Evolutionary conservation across 2,113 vertebrate species (phyloP).

Genomic region (Dromas ardeola): DNA sequence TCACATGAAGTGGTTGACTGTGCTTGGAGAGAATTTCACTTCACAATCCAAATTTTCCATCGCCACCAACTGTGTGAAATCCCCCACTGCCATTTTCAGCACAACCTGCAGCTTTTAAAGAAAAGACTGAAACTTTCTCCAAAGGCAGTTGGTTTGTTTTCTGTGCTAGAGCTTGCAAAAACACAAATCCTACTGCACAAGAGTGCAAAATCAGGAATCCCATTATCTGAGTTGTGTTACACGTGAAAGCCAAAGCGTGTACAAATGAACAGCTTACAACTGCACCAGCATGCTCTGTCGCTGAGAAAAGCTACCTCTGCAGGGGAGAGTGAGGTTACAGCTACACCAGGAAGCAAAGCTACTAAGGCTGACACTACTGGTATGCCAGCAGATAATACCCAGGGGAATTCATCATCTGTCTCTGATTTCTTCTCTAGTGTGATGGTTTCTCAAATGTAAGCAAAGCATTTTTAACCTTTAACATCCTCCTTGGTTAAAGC

Average conservation of each 20-base stretch:
- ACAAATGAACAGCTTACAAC: accelerated
- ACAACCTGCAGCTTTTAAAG: neutral
- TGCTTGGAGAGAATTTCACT: neutral
- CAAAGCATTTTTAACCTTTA: neutral
- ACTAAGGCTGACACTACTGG: neutral
- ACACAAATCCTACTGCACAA: accelerated
- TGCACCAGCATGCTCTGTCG: neutral
- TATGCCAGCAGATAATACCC: neutral
- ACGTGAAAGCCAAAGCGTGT: accelerated
- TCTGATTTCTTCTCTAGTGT: neutral
- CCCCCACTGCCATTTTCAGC: neutral
- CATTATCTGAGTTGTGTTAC: neutral
- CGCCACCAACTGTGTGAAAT: neutral
- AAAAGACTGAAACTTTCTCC: neutral
- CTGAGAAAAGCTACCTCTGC: neutral
- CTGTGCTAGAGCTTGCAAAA: neutral
- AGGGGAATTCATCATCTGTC: neutral
- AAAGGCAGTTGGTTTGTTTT: neutral
- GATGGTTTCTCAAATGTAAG: neutral
- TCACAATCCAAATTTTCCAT: neutral
- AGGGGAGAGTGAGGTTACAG: neutral
- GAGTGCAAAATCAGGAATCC: neutral
- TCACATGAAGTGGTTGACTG: neutral
- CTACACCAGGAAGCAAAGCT: neutral
- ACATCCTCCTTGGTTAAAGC: neutral